These are phyloP conservation scores for Amphiprion percula DNA, from an alignment of 2,113 vertebrate genomes.

Conservation along the genomic window DNA sequence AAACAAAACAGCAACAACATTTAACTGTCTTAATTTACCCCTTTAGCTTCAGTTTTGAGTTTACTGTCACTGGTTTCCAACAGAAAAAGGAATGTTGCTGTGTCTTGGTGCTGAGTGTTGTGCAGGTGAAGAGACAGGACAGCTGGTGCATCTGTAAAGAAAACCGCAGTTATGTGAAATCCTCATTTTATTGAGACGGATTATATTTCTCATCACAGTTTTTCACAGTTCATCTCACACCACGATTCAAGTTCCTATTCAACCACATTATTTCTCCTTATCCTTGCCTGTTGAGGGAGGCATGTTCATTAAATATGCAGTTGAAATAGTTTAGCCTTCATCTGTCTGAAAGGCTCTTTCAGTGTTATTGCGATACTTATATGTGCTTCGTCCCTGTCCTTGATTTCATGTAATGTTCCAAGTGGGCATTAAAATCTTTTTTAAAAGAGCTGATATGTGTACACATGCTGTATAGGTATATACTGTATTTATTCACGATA, in stretches of 20 bases:
- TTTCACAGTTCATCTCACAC: neutral
- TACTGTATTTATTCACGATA: too few relatives aligned
- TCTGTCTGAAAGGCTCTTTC: too few relatives aligned
- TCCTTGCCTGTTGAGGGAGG: neutral
- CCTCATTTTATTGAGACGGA: neutral
- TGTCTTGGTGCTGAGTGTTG: neutral
- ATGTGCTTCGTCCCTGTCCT: too few relatives aligned
- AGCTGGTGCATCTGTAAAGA: neutral
- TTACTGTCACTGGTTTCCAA: neutral
- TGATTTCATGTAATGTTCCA: too few relatives aligned
- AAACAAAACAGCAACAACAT: neutral
- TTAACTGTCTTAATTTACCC: neutral
- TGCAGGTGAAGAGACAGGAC: neutral
- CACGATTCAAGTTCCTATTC: neutral
- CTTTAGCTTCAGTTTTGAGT: neutral
- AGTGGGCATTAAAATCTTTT: too few relatives aligned
- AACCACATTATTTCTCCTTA: neutral
- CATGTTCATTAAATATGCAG: too few relatives aligned
- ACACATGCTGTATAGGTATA: too few relatives aligned
- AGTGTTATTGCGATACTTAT: too few relatives aligned
- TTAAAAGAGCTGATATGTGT: too few relatives aligned
- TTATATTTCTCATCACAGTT: neutral
- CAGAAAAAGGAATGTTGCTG: neutral
- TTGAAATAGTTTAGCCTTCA: too few relatives aligned
- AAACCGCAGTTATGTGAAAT: neutral